Evolutionary conservation across 2,797 vertebrate genomes (phyloP), one percentile per base, ranked within the genome.

Genomic region (Oryzias sinensis): DNA sequence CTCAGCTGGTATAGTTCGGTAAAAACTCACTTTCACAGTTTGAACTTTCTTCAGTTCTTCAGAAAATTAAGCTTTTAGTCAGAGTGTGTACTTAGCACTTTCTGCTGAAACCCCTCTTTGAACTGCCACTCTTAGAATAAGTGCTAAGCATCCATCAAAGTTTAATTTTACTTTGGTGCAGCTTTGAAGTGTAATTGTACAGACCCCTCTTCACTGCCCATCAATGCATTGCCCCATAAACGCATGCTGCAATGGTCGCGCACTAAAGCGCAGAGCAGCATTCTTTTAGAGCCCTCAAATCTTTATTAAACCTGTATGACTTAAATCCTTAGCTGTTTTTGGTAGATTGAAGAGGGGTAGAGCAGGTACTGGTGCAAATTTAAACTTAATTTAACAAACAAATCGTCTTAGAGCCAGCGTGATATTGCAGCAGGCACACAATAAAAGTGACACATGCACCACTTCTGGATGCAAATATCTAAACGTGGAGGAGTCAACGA

Each of bases 81-180:
- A 42, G 53, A 47, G 22, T 42, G 60, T 22, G 55, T 43, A 53
- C 49, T 47, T 37, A 2, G 5, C 62, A 55, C 59, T 56, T 46
- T 53, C 53, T 64, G 50, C 43, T 33, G 56, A 52, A 22, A 40
- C 54, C 27, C 14, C 1, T 7, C n/a, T 60, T 45, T 59, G 48
- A 62, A 52, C 46, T 43, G 13, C 40, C 3, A 27, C 22, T 1
- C 29, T 3, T 3, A 49, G 24, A 17, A 51, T 15, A 4, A 45
- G 49, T 11, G 49, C 17, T 56, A 51, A 37, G n/a, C 16, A 11
- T 2, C 50, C 43, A 27, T 49, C 25, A 2, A 45, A 49, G 42
- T 55, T 60, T 59, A 53, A 56, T 60, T 60, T 62, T 17, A 52
- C 43, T 40, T 50, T n/a, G 45, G 45, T 37, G 1, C 46, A 43